Conservation (phyloP, 2,888 invertebrate genomes). For the Hydrotaea cyrtoneurina region DNA sequence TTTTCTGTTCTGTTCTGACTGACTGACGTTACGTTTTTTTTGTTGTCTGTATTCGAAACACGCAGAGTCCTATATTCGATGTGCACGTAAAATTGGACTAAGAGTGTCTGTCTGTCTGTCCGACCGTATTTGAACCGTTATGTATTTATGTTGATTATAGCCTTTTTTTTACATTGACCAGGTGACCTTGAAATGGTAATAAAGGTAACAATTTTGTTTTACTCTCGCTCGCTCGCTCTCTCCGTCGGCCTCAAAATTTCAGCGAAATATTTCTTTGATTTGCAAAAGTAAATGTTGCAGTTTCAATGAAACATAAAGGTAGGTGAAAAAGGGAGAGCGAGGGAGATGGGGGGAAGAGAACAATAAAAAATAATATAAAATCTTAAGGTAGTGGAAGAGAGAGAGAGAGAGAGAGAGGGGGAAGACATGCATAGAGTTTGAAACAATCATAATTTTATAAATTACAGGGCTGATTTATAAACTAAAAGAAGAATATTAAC, state of each 20-base stretch:
- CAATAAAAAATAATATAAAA: too few species aligned
- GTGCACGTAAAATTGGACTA: neutral
- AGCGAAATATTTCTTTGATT: neutral
- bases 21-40: neutral
- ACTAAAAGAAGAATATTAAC: too few species aligned
- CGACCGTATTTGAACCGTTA: constrained; percentile 53
- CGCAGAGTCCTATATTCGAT: neutral
- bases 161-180: constrained; percentile 61
- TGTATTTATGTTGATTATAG: constrained; percentile 67
- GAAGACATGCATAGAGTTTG: too few species aligned
- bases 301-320: neutral
- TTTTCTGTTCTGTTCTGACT: neutral
- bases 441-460: neutral
- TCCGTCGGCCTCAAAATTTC: neutral
- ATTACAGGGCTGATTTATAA: neutral
- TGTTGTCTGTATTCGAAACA: neutral
- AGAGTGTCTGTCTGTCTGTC: neutral
- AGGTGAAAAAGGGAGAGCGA: too few species aligned
- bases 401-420: too few species aligned
- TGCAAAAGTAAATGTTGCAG: neutral
- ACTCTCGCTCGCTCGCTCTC: too few species aligned
- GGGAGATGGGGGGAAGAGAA: too few species aligned
- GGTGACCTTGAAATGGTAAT: constrained; percentile 63
- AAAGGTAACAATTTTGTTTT: constrained; percentile 15
- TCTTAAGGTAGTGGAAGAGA: neutral